These are phyloP conservation scores for Hermetia illucens DNA, from an alignment of 1,140 invertebrate species.

Conservation along the genomic window DNA sequence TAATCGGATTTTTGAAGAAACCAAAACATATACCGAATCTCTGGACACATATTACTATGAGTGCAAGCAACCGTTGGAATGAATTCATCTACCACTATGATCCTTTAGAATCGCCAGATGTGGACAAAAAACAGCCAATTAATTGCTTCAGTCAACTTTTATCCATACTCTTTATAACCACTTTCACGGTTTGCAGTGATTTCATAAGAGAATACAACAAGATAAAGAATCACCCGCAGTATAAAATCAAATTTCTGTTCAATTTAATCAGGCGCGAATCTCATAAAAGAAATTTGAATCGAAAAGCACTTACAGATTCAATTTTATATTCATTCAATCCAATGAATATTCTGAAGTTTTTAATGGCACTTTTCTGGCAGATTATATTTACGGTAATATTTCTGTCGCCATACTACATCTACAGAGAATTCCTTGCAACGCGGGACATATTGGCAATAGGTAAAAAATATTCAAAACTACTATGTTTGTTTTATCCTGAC, in stretches of 20 bases:
- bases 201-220: slow-evolving; percentile 13
- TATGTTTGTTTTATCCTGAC: no score
- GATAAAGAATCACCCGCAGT: slow-evolving; percentile 6
- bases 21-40: slow-evolving; percentile 50
- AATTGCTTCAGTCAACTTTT: slow-evolving; percentile 15
- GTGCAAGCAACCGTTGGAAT: slow-evolving; percentile 60
- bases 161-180: slow-evolving; percentile 18
- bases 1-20: slow-evolving; percentile 39
- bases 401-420: slow-evolving; percentile 28
- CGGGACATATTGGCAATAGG: slow-evolving; percentile 11
- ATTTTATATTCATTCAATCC: slow-evolving; percentile 30
- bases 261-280: slow-evolving; percentile 30
- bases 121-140: slow-evolving; percentile 11
- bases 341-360: slow-evolving; percentile 21
- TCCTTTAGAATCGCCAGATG: slow-evolving; percentile 46
- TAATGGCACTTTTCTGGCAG: slow-evolving; percentile 21
- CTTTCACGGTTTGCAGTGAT: slow-evolving; percentile 19
- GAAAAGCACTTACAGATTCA: slow-evolving; percentile 29
- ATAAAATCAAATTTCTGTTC: slow-evolving; percentile 20
- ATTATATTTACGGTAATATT: slow-evolving; percentile 23
- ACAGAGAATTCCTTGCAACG: slow-evolving; percentile 30
- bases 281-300: slow-evolving; percentile 28
- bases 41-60: slow-evolving; percentile 47
- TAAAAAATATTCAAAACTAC: background rate
- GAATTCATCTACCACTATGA: slow-evolving; percentile 64